These are phyloP conservation scores for Muntiacus reevesi DNA, from an alignment of 2,113 vertebrate genomes.

Conservation along the genomic window DNA sequence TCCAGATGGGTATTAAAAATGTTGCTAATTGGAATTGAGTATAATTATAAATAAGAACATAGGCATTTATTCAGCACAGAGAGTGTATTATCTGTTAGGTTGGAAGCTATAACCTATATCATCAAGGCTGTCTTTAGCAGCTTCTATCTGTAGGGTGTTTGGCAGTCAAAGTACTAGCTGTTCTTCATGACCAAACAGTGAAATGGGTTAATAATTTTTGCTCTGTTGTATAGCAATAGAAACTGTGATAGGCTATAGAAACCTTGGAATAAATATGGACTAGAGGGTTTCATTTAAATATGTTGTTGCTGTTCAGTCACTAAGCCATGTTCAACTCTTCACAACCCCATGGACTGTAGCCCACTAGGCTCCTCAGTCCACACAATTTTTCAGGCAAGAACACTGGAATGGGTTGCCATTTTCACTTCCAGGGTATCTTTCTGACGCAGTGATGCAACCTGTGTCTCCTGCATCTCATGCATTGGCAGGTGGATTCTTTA, in stretches of 20 bases:
- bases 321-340: background rate
- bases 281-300: background rate
- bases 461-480: background rate
- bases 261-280: background rate
- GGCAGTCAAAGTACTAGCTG: background rate
- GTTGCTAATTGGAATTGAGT: background rate
- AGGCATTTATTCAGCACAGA: background rate
- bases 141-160: background rate
- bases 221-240: background rate
- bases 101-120: background rate
- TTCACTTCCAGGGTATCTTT: background rate
- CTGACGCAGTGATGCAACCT: background rate
- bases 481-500: background rate
- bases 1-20: background rate
- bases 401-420: background rate
- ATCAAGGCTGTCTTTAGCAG: background rate
- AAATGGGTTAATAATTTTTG: background rate
- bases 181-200: background rate
- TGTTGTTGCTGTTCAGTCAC: background rate
- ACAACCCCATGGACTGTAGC: background rate
- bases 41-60: background rate
- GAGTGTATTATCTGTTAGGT: fast-evolving
- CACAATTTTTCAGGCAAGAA: background rate
- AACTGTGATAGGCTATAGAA: background rate
- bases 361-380: background rate